Evolutionary conservation across 2,888 invertebrate genomes (phyloP), one percentile per base, ranked within the genome.

Genomic region (Macrophya alboannulata): DNA sequence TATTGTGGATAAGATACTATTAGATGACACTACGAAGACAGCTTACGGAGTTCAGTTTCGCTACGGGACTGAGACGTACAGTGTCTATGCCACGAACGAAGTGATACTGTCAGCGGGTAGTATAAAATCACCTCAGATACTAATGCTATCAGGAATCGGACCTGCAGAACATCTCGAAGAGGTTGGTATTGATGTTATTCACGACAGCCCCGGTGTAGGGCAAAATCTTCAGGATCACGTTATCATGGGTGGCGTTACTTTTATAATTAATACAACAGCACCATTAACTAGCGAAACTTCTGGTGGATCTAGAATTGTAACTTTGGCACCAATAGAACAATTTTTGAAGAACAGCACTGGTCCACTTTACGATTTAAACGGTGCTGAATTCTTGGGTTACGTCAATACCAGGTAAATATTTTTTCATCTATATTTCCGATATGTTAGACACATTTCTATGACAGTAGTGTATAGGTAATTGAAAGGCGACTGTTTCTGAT

Each of bases 101-200:
- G 96, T 99, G 0, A 97, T 99, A 86, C 92, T 99, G 65, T 96
- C 98, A 25, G 98, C 97, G 0, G 99, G 98, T 0, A 94, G 98
- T 0, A 95, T 98, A 87, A 97, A 97, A 90, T 96, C 97, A 3
- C 98, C 98, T 0, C 98, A 98, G 91, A 90, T 98, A 21, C 94
- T 99, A 51, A 97, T 98, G 97, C 92, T 98, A 71, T 97, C 98
- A 0, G 98, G 98, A 0, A 95, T 98, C 15, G 97, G 97, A 4
- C 96, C 97, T 0, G 94, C 93, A 4, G 93, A 95, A 12, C 96
- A 97, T 90, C 94, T 97, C 5, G 92, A 94, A 79, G 94, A 96
- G 72, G 90, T 95, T 31, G 95, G 95, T 0, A 96, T 97, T 74
- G 94, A 95, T 25, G 94, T 96, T 0, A 92, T 97, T 31, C 94